A percentile compares a stretch with the other conserved stretches of the same genome.
phyloP scores from a whole-genome alignment of 2,888 invertebrate species.

The Hedya salicella region DNA sequence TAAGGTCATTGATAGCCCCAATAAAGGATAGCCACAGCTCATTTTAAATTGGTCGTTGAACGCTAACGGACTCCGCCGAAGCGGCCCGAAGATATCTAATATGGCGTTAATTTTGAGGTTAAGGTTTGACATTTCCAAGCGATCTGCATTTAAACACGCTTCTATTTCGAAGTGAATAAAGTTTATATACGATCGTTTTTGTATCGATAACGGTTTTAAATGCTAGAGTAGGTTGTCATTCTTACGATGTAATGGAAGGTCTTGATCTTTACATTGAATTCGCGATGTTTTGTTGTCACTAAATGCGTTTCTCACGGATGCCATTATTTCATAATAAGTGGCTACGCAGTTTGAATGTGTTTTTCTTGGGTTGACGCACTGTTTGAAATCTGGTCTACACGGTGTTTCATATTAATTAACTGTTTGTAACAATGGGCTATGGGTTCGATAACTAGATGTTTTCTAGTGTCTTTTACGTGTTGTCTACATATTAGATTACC shows the following conservation, averaged over 20 bases:
- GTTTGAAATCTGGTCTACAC: slow-evolving; percentile 15
- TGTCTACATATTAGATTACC: no score
- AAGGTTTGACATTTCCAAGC: slow-evolving; percentile 82
- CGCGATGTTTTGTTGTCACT: slow-evolving; percentile 56
- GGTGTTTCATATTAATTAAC: slow-evolving; percentile 24
- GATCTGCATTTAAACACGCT: slow-evolving; percentile 49
- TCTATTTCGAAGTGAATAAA: slow-evolving; percentile 52
- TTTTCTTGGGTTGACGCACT: slow-evolving; percentile 48
- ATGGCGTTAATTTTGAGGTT: slow-evolving; percentile 85
- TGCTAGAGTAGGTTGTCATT: slow-evolving; percentile 71
- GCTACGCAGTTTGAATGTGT: slow-evolving; percentile 55
- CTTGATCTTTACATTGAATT: slow-evolving; percentile 83
- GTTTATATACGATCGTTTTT: slow-evolving; percentile 56
- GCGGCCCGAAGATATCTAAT: slow-evolving; percentile 66
- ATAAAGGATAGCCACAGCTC: slow-evolving; percentile 48
- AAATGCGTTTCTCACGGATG: slow-evolving; percentile 66
- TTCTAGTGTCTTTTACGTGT: not conserved
- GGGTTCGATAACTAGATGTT: slow-evolving; percentile 2
- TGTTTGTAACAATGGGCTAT: slow-evolving; percentile 16
- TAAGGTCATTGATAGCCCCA: slow-evolving; percentile 49
- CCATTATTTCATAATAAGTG: slow-evolving; percentile 64
- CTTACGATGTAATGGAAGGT: slow-evolving; percentile 71
- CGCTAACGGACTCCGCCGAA: slow-evolving; percentile 58
- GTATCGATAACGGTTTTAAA: slow-evolving; percentile 59
- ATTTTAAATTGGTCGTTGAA: slow-evolving; percentile 58